Evolutionary conservation across 64 coral and sea anemone species (phyloP).

Genomic region (Acropora tenuis): DNA sequence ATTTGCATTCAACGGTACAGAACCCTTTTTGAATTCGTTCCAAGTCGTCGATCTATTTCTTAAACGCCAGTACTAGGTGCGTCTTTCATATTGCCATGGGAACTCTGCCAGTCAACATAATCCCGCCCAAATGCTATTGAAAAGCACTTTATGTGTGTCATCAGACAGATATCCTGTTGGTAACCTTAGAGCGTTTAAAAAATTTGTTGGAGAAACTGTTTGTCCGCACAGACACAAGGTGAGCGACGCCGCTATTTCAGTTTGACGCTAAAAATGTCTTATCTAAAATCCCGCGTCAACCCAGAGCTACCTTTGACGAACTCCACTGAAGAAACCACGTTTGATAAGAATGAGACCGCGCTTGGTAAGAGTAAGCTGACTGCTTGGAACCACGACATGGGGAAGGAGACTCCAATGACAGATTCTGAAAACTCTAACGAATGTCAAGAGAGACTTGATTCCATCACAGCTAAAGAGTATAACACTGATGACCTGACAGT

Average conservation of each 20-base stretch:
- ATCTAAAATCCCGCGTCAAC: neutral
- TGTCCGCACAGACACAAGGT: neutral
- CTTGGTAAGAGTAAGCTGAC: neutral
- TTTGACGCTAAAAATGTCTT: neutral
- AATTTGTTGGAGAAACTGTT: neutral
- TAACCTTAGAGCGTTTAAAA: neutral
- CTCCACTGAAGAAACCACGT: neutral
- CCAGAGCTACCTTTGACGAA: neutral
- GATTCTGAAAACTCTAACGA: neutral
- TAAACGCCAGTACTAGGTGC: neutral
- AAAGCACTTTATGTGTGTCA: neutral
- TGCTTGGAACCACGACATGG: neutral
- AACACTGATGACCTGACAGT: neutral
- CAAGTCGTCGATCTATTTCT: neutral
- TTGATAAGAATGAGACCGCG: neutral
- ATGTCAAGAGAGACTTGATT: slow-evolving; percentile 13
- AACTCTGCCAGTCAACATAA: neutral
- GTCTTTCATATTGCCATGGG: neutral
- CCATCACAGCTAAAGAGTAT: neutral
- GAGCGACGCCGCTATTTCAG: neutral
- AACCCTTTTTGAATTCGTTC: neutral
- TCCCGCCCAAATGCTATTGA: neutral
- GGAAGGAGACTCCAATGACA: neutral
- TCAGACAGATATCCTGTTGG: neutral
- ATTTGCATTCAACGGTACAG: too few species aligned